A percentile compares a stretch with the other conserved stretches of the same genome.
Conservation (phyloP, 2,113 vertebrate species). For the Sinocyclocheilus anshuiensis region DNA sequence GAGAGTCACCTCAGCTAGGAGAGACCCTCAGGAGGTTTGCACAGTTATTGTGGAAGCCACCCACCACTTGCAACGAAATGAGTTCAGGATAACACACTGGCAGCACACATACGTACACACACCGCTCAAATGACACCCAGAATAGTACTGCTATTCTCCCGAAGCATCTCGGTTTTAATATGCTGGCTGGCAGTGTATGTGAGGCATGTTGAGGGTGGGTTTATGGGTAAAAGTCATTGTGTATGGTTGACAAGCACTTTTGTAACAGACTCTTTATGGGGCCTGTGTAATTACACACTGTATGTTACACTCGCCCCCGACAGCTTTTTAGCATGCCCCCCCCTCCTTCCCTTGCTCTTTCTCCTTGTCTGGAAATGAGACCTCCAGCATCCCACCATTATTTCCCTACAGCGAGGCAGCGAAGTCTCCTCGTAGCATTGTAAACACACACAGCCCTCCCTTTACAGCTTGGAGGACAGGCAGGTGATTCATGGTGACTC, state of each 20-base stretch:
- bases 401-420: conserved; percentile 1
- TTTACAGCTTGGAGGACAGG: conserved; percentile 1
- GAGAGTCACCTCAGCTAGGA: conserved; percentile 10
- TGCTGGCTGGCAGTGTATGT: conserved; percentile 5
- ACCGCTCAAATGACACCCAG: conserved; percentile 27
- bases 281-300: conserved; percentile 50
- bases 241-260: conserved; percentile 45
- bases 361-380: neutral
- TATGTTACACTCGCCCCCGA: conserved; percentile 20
- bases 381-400: conserved; percentile 19
- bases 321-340: conserved; percentile 36
- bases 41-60: conserved; percentile 34
- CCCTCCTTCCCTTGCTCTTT: neutral
- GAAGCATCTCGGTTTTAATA: conserved; percentile 42
- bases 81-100: conserved; percentile 11
- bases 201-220: neutral
- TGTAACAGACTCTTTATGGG: conserved; percentile 33
- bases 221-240: conserved; percentile 31
- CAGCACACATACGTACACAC: conserved; percentile 23
- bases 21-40: conserved; percentile 47
- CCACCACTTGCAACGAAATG: conserved; percentile 15
- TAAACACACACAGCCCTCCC: neutral
- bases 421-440: neutral
- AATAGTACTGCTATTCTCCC: conserved; percentile 46
- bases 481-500: neutral